Base-by-base conservation (phyloP, 2,888 invertebrate genomes). In the Coenonympha glycerion region DNA sequence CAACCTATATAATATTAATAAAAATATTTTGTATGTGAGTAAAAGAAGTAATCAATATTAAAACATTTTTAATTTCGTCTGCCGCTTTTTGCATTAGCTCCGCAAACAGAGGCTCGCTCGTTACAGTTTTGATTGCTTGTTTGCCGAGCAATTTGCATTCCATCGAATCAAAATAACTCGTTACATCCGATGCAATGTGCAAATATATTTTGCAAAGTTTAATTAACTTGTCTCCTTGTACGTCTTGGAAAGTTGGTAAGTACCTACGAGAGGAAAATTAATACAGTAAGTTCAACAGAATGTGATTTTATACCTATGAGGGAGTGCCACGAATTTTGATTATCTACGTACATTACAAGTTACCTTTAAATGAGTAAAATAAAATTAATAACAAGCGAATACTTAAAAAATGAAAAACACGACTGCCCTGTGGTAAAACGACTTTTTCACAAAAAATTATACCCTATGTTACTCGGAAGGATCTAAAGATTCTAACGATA, bases 181-280 rank as follows among this genome's bases (percentile, higher is more conserved):
- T 44, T 21, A 33, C 30, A 49, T 36, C 19, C 30, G 39, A 34
- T 51, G 31, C 50, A 40, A 26, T n/a, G 39, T 36, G 47, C 40
- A 49, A 37, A 22, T 41, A 42, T 42, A 36, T 53, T 50, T 50
- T 49, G 41, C 41, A n/a, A 53, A 53, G 51, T 55, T 55, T 51
- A 49, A 57, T 57, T 53, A 55, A 49, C 50, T 56, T 36, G 33
- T 51, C 33, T 49, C 53, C 33, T 49, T 51, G 41, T 49, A 33
- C 47, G 16, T 44, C 37, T 36, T 21, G 34, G 40, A 42, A 47
- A n/a, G n/a, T n/a, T n/a, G n/a, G n/a, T n/a, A n/a, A n/a, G n/a
- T n/a, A n/a, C n/a, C n/a, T n/a, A n/a, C 53, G 49, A 47, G 50
- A 50, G 30, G 45, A 49, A 47, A 48, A 44, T 53, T 55, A 31